Percentiles rank a stretch among this genome's conserved stretches.
Evolutionary conservation across 2,113 vertebrate species (phyloP).

Genomic region (Triplophysa rosa): DNA sequence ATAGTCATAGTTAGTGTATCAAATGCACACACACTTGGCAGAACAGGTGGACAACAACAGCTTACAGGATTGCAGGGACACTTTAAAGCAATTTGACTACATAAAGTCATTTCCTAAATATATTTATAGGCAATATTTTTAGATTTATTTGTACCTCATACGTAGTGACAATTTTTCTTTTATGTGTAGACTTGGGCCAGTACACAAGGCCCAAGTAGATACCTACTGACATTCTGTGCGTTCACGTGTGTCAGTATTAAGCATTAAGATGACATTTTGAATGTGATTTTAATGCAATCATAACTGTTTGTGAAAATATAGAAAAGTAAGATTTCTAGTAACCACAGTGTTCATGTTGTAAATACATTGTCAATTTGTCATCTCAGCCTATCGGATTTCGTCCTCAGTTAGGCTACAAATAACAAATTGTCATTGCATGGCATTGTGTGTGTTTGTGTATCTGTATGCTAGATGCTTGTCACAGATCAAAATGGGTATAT

Average conservation of each 20-base stretch:
- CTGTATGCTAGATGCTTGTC: slow-evolving; percentile 20
- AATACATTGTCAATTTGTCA: slow-evolving; percentile 26
- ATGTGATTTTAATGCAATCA: slow-evolving; percentile 22
- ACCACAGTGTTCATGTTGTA: slow-evolving; percentile 22
- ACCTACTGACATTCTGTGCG: neutral
- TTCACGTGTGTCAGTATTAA: neutral
- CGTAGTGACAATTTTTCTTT: too few relatives aligned
- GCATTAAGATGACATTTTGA: neutral
- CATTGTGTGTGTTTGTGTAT: slow-evolving; percentile 42
- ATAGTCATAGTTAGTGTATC: neutral
- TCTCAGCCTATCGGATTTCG: neutral
- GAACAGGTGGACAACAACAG: slow-evolving; percentile 7
- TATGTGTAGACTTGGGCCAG: too few relatives aligned
- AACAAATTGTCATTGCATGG: slow-evolving; percentile 46
- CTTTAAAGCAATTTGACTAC: too few relatives aligned
- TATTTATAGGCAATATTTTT: neutral
- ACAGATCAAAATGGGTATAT: neutral
- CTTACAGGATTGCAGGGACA: slow-evolving; percentile 1
- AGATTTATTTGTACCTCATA: too few relatives aligned
- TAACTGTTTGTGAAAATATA: neutral
- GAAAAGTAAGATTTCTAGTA: slow-evolving; percentile 13
- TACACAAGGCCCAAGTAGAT: too few relatives aligned
- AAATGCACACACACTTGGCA: slow-evolving; percentile 21
- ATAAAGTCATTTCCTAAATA: neutral
- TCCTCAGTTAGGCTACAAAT: slow-evolving; percentile 42